Conservation (phyloP, 64 coral and sea anemone species). For the Stichodactyla helianthus region DNA sequence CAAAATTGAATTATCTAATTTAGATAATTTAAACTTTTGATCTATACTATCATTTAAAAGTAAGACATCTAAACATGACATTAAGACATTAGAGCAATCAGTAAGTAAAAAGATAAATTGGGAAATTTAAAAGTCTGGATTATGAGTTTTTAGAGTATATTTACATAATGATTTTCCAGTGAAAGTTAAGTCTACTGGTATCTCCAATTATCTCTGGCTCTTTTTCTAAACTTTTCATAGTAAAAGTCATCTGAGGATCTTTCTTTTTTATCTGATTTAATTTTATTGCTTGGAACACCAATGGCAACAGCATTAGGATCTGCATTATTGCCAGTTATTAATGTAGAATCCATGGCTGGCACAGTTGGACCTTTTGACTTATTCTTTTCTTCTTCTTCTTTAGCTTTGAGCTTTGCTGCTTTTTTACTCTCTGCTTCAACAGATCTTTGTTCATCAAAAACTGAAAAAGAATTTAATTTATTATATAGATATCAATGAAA, state of each 20-base stretch:
- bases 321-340: conserved; percentile 49
- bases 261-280: conserved; percentile 77
- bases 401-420: conserved; percentile 64
- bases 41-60: no score
- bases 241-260: conserved; percentile 98
- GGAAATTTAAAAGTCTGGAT: not conserved
- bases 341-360: conserved; percentile 36
- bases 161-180: not conserved
- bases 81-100: no score
- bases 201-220: conserved; percentile 92
- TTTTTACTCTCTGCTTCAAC: conserved; percentile 87
- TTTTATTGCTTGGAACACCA: conserved; percentile 24
- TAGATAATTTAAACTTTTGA: no score
- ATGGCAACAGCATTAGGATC: conserved; percentile 32
- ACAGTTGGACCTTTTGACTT: conserved; percentile 65
- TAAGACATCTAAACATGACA: no score
- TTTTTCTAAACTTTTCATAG: conserved; percentile 98
- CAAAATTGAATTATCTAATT: no score
- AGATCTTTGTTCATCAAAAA: conserved; percentile 89
- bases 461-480: conserved; percentile 31
- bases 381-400: conserved; percentile 60
- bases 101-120: not conserved
- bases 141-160: not conserved
- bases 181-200: conserved; percentile 49
- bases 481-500: no score